Evolutionary conservation across 2,888 invertebrate genomes (phyloP).

Genomic region (Cryptocephalus primarius): DNA sequence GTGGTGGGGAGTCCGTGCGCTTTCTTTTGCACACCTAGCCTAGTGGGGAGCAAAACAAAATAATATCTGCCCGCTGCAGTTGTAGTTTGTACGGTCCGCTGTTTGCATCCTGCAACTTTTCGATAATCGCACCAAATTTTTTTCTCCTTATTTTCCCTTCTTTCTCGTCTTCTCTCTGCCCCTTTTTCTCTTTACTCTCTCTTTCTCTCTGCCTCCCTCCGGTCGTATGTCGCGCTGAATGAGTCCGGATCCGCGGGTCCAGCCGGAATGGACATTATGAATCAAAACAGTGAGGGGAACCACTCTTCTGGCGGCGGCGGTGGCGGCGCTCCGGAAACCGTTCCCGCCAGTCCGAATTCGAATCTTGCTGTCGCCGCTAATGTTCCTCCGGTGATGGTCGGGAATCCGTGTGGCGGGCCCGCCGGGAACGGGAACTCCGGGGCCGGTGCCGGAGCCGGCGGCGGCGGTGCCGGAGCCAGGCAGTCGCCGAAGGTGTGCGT

Average conservation of each 20-base stretch:
- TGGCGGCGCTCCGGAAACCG: no score
- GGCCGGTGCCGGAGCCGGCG: no score
- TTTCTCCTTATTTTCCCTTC: no score
- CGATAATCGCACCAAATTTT: not conserved
- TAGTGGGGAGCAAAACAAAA: not conserved
- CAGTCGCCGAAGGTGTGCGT: conserved; percentile 28
- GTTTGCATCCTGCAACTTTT: not conserved
- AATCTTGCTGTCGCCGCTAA: not conserved
- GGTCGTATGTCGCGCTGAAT: not conserved
- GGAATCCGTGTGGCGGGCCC: conserved; percentile 25
- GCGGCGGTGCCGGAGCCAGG: conserved; percentile 22
- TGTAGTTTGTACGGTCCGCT: not conserved
- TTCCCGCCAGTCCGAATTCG: not conserved
- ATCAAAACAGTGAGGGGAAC: no score
- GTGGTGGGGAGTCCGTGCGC: not conserved
- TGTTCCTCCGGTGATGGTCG: conserved; percentile 17
- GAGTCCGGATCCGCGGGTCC: not conserved
- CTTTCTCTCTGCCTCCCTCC: no score
- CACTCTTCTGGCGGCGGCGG: no score
- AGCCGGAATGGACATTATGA: no score
- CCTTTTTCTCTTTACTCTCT: no score
- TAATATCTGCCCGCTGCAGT: not conserved
- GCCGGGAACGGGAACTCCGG: conserved; percentile 1
- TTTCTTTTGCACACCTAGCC: not conserved
- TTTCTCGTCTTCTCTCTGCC: no score